Conservation (phyloP, 64 coral and sea anemone genomes). For the Montipora sp. region DNA sequence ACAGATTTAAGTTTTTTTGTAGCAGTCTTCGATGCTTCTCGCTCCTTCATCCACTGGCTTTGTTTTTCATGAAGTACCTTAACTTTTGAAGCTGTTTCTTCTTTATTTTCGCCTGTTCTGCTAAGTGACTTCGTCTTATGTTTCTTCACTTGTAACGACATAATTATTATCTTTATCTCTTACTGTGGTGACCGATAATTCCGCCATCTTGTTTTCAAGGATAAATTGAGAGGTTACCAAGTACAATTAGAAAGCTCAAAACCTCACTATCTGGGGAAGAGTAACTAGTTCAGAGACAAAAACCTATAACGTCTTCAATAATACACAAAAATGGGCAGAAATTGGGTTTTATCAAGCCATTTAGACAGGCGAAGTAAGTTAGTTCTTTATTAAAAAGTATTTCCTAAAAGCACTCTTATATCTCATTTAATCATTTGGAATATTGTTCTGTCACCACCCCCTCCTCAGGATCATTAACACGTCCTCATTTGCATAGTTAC, state of each 20-base stretch:
- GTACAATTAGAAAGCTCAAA: background rate
- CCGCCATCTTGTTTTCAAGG: constrained; percentile 71
- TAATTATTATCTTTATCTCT: constrained; percentile 1
- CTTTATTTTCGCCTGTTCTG: constrained; percentile 54
- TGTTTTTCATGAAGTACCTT: constrained; percentile 84
- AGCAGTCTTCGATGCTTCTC: constrained; percentile 70
- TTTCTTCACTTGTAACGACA: constrained; percentile 81
- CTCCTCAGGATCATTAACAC: background rate
- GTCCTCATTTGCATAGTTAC: background rate
- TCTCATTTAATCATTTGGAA: background rate
- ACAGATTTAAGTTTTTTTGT: constrained; percentile 6
- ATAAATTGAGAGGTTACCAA: constrained; percentile 39
- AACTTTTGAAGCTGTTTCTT: constrained; percentile 84
- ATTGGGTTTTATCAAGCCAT: too few species aligned
- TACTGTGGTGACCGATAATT: too few species aligned
- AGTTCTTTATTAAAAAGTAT: too few species aligned
- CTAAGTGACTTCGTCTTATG: constrained; percentile 24
- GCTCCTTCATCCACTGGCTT: constrained; percentile 87
- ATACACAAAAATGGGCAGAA: too few species aligned
- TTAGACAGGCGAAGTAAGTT: too few species aligned
- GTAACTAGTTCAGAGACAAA: background rate
- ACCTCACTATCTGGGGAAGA: background rate
- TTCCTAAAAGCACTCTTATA: background rate
- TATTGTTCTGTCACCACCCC: background rate
- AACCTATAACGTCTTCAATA: too few species aligned